Evolutionary conservation across 2,797 vertebrate genomes (phyloP), one percentile per base, ranked within the genome.

Genomic region (Gambelia wislizenii): DNA sequence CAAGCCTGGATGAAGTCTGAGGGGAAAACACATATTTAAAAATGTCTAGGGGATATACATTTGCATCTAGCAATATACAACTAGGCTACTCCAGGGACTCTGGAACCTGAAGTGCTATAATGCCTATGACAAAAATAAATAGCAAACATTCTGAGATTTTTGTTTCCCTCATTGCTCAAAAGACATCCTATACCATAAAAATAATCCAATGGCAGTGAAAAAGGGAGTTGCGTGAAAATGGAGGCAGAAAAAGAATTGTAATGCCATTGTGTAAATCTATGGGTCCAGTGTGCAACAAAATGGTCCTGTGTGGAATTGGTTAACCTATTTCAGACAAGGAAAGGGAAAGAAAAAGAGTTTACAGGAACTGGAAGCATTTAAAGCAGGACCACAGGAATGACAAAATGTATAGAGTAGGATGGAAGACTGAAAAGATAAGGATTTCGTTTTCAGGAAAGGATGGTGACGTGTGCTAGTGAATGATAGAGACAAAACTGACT

Each of bases 131-230:
- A 7, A 39, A 70, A 89, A 90, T 84, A 93, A 82, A 90, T 83
- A 89, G 81, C 82, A 94, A 84, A 87, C 90, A 83, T 87, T 79
- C 72, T 79, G 64, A 94, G 82, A 75, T 85, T 18, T 92, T 69
- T 90, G 18, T 54, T 89, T 72, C 87, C 64, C 9, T 47, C 20
- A 0, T 90, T 93, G 83, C 84, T 91, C 86, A 87, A 54, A 52
- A 93, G 69, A 59, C 5, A 74, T 82, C 36, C 56, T 95, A 85
- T 83, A 89, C 89, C 90, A 79, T 86, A 56, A 94, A 94, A 92
- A 78, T 39, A 93, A 80, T 85, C 88, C 0, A 44, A 84, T 59
- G 84, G 22, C 79, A 90, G 87, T 56, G 39, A 0, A 89, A 81
- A 85, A 27, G 54, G 33, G 52, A 69, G 70, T 75, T 81, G 70